Conservation (phyloP, 1,140 invertebrate genomes). For the Zophobas morio region DNA sequence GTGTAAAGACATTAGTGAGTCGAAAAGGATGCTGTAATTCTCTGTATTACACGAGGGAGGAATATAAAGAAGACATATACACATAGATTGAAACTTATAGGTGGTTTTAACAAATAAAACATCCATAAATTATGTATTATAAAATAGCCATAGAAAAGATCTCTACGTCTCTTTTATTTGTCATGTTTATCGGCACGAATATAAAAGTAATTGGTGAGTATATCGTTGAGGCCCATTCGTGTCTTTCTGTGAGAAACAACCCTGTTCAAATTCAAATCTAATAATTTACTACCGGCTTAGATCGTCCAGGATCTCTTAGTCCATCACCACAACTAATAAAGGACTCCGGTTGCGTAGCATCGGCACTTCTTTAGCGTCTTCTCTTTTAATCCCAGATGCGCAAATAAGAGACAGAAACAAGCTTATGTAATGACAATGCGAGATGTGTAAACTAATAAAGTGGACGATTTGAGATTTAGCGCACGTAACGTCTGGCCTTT, state of each 20-base stretch:
- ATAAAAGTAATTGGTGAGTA: conserved; percentile 39
- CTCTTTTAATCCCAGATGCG: conserved; percentile 54
- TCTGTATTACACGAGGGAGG: too few species aligned
- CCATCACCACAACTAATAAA: conserved; percentile 51
- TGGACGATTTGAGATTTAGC: conserved; percentile 58
- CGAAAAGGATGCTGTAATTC: too few species aligned
- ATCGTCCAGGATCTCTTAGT: conserved; percentile 30
- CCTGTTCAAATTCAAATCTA: conserved; percentile 39
- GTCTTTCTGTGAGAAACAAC: conserved; percentile 37
- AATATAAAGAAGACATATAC: too few species aligned
- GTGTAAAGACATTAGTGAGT: too few species aligned
- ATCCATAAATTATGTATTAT: too few species aligned
- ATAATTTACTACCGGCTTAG: conserved; percentile 22
- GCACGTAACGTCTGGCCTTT: conserved; percentile 51
- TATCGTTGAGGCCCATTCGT: conserved; percentile 33
- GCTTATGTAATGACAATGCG: conserved; percentile 56
- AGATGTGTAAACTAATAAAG: conserved; percentile 59
- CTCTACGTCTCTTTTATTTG: conserved; percentile 40
- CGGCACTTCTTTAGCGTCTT: conserved; percentile 51
- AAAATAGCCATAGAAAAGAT: conserved; percentile 37
- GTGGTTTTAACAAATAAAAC: too few species aligned
- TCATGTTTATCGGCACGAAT: conserved; percentile 37
- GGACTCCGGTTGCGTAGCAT: conserved; percentile 50
- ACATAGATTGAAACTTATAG: too few species aligned
- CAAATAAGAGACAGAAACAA: conserved; percentile 46